These are phyloP conservation scores for Coryphaenoides rupestris DNA, from an alignment of 2,113 vertebrate species.

Conservation along the genomic window DNA sequence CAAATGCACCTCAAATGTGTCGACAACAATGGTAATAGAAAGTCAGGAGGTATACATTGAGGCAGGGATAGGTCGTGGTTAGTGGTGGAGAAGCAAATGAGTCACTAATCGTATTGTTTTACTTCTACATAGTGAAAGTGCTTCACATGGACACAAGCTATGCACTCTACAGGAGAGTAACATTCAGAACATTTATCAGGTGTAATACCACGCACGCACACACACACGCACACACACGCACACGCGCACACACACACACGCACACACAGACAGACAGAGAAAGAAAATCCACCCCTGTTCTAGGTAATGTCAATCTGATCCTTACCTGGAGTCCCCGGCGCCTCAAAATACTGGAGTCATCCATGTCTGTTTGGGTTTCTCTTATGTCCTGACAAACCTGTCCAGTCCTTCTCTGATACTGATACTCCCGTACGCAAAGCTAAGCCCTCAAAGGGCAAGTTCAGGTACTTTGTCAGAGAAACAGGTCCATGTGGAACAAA, in stretches of 20 bases:
- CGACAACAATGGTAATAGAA: too few relatives aligned
- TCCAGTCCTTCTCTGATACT: not conserved
- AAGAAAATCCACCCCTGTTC: not conserved
- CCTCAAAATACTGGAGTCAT: conserved; percentile 76
- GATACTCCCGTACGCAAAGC: not conserved
- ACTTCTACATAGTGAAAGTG: not conserved
- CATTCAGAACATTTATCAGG: too few relatives aligned
- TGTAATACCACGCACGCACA: not conserved
- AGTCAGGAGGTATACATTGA: too few relatives aligned
- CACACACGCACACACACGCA: not conserved
- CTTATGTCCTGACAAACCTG: conserved; percentile 1
- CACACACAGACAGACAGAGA: not conserved
- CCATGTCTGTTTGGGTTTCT: conserved; percentile 50
- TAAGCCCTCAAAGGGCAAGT: conserved; percentile 14
- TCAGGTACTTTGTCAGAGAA: conserved; percentile 5
- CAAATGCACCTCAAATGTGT: too few relatives aligned
- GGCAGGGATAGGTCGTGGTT: too few relatives aligned
- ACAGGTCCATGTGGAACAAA: not conserved
- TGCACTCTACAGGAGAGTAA: not conserved
- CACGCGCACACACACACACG: not conserved
- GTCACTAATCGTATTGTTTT: not conserved
- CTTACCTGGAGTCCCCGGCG: conserved; percentile 76
- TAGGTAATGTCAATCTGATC: not conserved
- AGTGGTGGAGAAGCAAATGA: not conserved
- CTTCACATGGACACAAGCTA: not conserved